phyloP scores from a whole-genome alignment of 2,797 vertebrate genomes.

The Pseudochaenichthys georgianus region DNA sequence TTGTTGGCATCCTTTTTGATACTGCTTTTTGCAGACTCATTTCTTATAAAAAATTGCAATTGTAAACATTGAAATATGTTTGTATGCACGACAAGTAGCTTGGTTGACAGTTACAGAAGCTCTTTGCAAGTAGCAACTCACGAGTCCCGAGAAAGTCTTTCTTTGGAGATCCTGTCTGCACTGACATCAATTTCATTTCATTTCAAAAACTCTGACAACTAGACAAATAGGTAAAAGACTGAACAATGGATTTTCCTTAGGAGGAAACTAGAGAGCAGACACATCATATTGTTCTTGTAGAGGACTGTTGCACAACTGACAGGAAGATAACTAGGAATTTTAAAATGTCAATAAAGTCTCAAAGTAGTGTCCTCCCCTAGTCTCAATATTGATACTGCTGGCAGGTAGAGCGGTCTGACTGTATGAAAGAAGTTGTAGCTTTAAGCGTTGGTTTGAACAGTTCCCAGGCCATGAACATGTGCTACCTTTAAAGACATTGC shows the following conservation, averaged over 20 bases:
- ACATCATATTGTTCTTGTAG: background rate
- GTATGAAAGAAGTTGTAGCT: background rate
- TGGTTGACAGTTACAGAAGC: background rate
- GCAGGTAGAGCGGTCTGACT: background rate
- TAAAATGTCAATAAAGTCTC: conserved; percentile 2
- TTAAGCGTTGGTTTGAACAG: background rate
- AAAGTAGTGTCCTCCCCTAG: background rate
- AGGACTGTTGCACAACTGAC: background rate
- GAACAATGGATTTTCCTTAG: background rate
- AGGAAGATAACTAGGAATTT: background rate
- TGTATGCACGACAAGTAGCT: background rate
- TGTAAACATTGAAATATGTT: no score
- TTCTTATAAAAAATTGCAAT: no score
- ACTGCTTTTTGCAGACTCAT: no score
- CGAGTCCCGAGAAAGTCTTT: background rate
- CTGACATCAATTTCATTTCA: conserved; percentile 8
- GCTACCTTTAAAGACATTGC: no score
- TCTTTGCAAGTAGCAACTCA: conserved; percentile 9
- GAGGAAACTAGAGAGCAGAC: background rate
- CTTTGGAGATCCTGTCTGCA: conserved; percentile 18
- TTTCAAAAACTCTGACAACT: background rate
- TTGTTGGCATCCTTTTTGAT: no score
- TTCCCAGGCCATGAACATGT: no score
- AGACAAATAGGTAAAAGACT: background rate
- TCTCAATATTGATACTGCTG: conserved; percentile 13